Base-by-base conservation (phyloP, 1,140 invertebrate genomes). In the Rhizoglyphus robini region DNA sequence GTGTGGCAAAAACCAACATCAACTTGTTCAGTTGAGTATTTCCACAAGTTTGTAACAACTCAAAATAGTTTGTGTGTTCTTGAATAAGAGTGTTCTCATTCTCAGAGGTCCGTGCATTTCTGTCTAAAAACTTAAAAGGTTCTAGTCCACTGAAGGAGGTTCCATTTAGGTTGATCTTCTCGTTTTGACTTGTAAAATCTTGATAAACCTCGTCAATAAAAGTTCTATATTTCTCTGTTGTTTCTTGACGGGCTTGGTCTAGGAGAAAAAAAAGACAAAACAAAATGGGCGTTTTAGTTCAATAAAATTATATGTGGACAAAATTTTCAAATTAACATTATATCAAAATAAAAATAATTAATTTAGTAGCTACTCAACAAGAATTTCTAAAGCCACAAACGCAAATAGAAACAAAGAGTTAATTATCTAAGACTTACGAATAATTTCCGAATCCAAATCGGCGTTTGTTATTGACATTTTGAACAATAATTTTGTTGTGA, bases 1-100 rank as follows among this genome's bases (percentile, higher is more conserved):
- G 31, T 11, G 29, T n/a, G 25, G 48, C 41, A n/a, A 68, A 58
- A 13, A 68, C 68, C n/a, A 67, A 5, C 18, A 68, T 47, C 3
- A 68, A 36, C 49, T 61, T 68, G 27, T 66, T 67, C 36, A 68
- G 32, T 59, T 68, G 38, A 25, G 49, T 67, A 46, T 68, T 68
- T 23, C 68, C 68, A 62, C 68, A 67, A 13, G 68, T 68, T 48
- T 68, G 65, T n/a, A 68, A 38, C 1, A 68, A 20, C 25, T 68
- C 61, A 4, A 63, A 34, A 27, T 29, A 60, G 29, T 60, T 60
- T 18, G 58, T 60, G 29, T 60, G 58, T 15, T 60, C 58, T 2
- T 20, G 13, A 20, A 60, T 4, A 15, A 60, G 30, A 1, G 27
- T 38, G 27, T 34, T 38, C 29, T 60, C 58, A 60, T 60, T 60